Evolutionary conservation across 1,140 invertebrate genomes (phyloP), one percentile per base, ranked within the genome.

Genomic region (Caenorhabditis tropicalis): DNA sequence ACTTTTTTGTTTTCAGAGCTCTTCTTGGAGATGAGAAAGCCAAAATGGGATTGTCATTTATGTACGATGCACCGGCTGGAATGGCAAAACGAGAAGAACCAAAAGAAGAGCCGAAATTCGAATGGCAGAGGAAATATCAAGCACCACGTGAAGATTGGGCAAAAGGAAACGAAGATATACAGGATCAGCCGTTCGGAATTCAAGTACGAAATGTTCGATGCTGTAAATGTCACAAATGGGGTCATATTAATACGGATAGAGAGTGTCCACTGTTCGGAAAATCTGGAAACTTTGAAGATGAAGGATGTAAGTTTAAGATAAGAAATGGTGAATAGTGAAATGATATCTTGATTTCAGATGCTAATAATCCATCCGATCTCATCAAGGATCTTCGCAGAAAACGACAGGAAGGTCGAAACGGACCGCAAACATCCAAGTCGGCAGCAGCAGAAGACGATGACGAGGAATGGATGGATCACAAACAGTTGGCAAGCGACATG

Each of bases 181-280:
- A 95, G 84, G 98, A 99, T 93, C 98, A 99, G 92, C 98, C 98
- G 0, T 99, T 99, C 94, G 98, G 97, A 81, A 99, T 99, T 89
- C 94, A 96, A 92, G 97, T 99, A 0, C 92, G 97, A n/a, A n/a
- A n/a, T n/a, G n/a, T n/a, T n/a, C n/a, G n/a, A n/a, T n/a, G n/a
- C n/a, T n/a, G n/a, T n/a, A n/a, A n/a, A n/a, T n/a, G n/a, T n/a
- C n/a, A n/a, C n/a, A n/a, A n/a, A n/a, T n/a, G n/a, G n/a, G n/a
- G n/a, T n/a, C n/a, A n/a, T n/a, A n/a, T n/a, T n/a, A n/a, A n/a
- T n/a, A n/a, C n/a, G n/a, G n/a, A n/a, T 48, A 96, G 89, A 12
- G 90, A 91, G 60, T 91, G 90, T 81, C 90, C 91, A 16, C 82
- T 91, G 21, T 91, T 85, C 85, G 87, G 86, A 43, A 91, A 90